Base-by-base conservation (phyloP, 2,113 vertebrate species). In the Acrocephalus arundinaceus region DNA sequence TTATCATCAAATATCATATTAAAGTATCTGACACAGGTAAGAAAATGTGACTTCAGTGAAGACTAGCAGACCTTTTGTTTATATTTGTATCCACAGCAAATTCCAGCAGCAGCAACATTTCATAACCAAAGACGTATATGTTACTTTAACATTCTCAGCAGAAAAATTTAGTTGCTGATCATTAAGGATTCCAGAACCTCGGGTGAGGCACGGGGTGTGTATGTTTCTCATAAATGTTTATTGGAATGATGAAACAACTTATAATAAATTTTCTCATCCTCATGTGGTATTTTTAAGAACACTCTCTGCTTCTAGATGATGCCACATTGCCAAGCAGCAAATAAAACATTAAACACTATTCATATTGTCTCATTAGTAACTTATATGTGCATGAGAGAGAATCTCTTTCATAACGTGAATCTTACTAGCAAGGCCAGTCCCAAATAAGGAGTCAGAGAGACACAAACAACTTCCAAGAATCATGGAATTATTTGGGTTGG, bases 31-130 rank as follows among this genome's bases (percentile, higher is more conserved):
- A 45, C 63, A 62, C 54, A 83, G 95, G 78, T 90, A 91, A 92
- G 76, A 59, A 81, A 85, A 80, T 0, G 0, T 52, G 46, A 83
- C 78, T 76, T 66, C 13, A 43, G 20, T 10, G 24, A 87, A 57
- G 18, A 59, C 37, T 7, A 72, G 18, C 19, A 87, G 81, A 75
- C 24, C 67, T 87, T 75, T 62, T 94, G 93, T 93, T 96, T 90
- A 86, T 39, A 12, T 83, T 79, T 63, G 68, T 91, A 83, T 72
- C 82, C 91, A 96, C 49, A 93, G 94, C 82, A 93, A 91, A 87
- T 74, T 87, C 78, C 87, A 93, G 87, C 30, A 78, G 67, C 80
- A 85, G 43, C 45, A 68, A 51, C 1, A 15, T 91, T 96, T 95
- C 91, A 95, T 93, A 96, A 91, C 58, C 18, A 13, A 75, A 85